A percentile compares a stretch with the other conserved stretches of the same genome.
These are phyloP conservation scores for Hymenopus coronatus DNA, from an alignment of 2,888 invertebrate genomes.

Conservation along the genomic window DNA sequence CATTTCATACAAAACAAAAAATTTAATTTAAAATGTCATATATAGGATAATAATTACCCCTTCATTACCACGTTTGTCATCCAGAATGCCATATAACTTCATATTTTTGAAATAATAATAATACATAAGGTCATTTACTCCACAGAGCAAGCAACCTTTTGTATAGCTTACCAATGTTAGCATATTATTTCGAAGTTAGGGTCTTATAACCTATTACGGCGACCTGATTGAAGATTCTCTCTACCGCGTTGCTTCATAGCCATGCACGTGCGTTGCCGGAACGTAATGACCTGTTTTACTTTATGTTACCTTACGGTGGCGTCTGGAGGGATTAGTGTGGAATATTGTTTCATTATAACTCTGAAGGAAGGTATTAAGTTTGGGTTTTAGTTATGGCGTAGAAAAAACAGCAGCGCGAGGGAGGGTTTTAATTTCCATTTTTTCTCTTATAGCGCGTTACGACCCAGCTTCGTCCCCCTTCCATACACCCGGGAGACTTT, in stretches of 20 bases:
- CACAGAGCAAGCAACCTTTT: no score
- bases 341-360: constrained; percentile 17
- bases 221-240: not conserved
- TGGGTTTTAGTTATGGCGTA: constrained; percentile 18
- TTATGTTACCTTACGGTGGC: not conserved
- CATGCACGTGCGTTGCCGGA: not conserved
- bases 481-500: not conserved
- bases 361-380: constrained; percentile 10
- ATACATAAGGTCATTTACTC: no score
- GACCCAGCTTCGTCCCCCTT: not conserved
- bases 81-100: no score
- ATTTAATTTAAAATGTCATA: no score
- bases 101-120: no score
- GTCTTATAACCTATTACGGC: not conserved
- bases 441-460: not conserved
- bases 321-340: constrained; percentile 5
- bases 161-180: no score
- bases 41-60: no score
- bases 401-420: not conserved
- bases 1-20: no score
- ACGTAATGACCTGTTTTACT: not conserved
- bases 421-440: not conserved
- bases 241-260: not conserved
- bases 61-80: no score
- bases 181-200: no score